phyloP scores from a whole-genome alignment of 2,797 vertebrate species.

The Pseudochirops cupreus region DNA sequence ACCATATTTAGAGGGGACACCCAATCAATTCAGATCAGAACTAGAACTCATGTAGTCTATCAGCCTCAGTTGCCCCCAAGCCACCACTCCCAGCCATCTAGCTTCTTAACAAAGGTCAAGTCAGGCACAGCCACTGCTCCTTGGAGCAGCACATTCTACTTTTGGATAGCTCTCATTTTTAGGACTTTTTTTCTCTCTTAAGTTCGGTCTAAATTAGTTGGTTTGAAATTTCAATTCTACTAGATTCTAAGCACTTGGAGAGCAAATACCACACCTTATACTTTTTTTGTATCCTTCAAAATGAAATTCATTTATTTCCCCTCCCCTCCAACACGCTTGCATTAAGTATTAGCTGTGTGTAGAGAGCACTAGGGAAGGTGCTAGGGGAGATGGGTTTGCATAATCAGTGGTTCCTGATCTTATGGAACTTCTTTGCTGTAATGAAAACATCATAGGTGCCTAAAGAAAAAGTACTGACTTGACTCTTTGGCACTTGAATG shows the following conservation, averaged over 20 bases:
- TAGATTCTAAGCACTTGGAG: not conserved
- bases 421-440: not conserved
- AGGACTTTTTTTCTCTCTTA: not conserved
- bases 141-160: not conserved
- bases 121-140: not conserved
- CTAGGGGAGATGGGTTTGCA: not conserved
- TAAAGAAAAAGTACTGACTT: not conserved
- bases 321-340: not conserved
- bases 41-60: not conserved
- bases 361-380: not conserved
- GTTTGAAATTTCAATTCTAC: not conserved
- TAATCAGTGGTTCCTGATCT: not conserved
- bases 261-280: not conserved
- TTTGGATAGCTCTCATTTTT: not conserved
- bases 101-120: not conserved
- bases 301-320: not conserved
- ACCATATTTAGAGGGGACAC: not conserved
- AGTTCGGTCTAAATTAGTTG: not conserved
- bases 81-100: not conserved
- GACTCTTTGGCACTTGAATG: no score
- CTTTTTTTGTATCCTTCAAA: not conserved
- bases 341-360: not conserved
- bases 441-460: not conserved
- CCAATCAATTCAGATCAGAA: not conserved
- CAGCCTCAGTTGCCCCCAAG: not conserved